phyloP scores from a whole-genome alignment of 1,140 invertebrate species.

The Copidosoma floridanum region DNA sequence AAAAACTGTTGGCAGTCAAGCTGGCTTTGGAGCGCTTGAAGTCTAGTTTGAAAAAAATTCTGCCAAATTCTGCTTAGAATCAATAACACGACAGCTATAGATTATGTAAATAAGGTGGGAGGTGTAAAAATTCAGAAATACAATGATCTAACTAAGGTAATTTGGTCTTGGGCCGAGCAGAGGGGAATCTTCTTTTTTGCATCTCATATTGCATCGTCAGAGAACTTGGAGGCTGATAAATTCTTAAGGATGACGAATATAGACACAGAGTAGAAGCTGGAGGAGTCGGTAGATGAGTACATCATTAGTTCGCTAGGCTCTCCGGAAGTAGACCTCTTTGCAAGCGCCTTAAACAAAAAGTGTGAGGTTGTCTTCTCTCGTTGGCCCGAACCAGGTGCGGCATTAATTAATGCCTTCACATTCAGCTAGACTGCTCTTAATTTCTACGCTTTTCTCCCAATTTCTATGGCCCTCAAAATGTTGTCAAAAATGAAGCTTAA shows the following conservation, averaged over 20 bases:
- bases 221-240: constrained; percentile 33
- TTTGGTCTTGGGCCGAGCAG: constrained; percentile 24
- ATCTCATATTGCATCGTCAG: constrained; percentile 24
- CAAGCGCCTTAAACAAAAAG: constrained; percentile 30
- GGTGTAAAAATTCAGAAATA: constrained; percentile 20
- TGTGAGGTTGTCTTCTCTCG: constrained; percentile 32
- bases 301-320: constrained; percentile 30
- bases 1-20: constrained; percentile 27
- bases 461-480: constrained; percentile 1
- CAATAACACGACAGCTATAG: constrained; percentile 35
- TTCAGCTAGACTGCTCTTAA: neutral
- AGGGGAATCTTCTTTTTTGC: constrained; percentile 10
- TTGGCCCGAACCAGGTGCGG: constrained; percentile 22
- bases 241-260: constrained; percentile 27
- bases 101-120: constrained; percentile 35
- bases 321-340: constrained; percentile 35
- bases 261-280: constrained; percentile 31
- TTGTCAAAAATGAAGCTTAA: neutral
- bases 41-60: constrained; percentile 12
- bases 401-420: constrained; percentile 31
- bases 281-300: constrained; percentile 4
- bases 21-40: constrained; percentile 9
- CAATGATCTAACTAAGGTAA: neutral
- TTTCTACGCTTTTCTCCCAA: constrained; percentile 25
- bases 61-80: constrained; percentile 31